These are phyloP conservation scores for Apogon talboti DNA, from an alignment of 2,797 vertebrate species.

Conservation along the genomic window DNA sequence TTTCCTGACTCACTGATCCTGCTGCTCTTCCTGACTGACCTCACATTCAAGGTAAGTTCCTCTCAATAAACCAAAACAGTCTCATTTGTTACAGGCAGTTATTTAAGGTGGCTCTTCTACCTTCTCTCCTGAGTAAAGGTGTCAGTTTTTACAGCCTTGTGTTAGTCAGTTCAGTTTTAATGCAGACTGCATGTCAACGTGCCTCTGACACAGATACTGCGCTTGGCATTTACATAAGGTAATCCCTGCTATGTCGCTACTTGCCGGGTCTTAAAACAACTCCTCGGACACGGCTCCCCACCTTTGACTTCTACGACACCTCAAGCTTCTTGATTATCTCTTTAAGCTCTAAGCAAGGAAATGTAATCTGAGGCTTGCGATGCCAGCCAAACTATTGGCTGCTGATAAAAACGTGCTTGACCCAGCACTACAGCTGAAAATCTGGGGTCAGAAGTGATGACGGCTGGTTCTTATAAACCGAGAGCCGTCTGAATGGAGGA, in stretches of 20 bases:
- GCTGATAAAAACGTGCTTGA: conserved; percentile 36
- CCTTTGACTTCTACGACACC: conserved; percentile 33
- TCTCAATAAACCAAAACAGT: conserved; percentile 21
- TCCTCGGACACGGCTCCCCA: conserved; percentile 25
- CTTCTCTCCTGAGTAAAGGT: conserved; percentile 5
- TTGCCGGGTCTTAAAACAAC: conserved; percentile 59
- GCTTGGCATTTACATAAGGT: conserved; percentile 52
- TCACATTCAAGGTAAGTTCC: conserved; percentile 74
- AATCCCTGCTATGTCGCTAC: conserved; percentile 55
- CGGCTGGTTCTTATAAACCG: conserved; percentile 8
- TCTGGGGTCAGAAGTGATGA: conserved; percentile 50
- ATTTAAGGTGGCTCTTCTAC: conserved; percentile 9
- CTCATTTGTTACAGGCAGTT: conserved; percentile 1
- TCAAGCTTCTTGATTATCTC: conserved; percentile 34
- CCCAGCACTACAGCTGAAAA: conserved; percentile 32
- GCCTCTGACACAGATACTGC: conserved; percentile 38
- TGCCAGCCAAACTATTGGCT: neutral
- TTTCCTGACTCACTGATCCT: conserved; percentile 46
- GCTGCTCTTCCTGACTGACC: conserved; percentile 50
- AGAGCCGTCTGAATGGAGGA: neutral
- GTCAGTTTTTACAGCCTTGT: conserved; percentile 16
- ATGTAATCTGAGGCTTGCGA: conserved; percentile 54
- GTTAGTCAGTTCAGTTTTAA: conserved; percentile 30
- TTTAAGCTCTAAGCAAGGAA: conserved; percentile 42
- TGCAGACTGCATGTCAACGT: conserved; percentile 37